Evolutionary conservation across 2,797 vertebrate species (phyloP).

Genomic region (Pristis pectinata): DNA sequence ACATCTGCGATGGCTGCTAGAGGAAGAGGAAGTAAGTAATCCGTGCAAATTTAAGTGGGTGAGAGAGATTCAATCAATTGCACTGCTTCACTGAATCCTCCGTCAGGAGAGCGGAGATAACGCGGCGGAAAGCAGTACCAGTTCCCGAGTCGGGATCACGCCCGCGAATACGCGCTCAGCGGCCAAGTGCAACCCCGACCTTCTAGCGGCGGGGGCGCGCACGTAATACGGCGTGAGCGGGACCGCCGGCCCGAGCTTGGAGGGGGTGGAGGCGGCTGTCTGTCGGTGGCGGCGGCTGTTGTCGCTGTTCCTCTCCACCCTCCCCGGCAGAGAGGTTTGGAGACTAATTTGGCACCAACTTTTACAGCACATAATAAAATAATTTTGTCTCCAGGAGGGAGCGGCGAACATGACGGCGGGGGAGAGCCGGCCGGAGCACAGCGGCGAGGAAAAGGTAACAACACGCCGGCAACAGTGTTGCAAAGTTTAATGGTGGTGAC

Average conservation of each 20-base stretch:
- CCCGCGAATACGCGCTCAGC: too few species aligned
- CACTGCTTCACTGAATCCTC: too few species aligned
- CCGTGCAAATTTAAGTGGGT: too few species aligned
- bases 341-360: too few species aligned
- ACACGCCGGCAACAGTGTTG: not conserved
- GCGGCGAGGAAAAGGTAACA: not conserved
- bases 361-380: not conserved
- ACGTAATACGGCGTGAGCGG: not conserved
- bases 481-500: not conserved
- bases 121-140: too few species aligned
- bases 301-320: not conserved
- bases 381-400: too few species aligned
- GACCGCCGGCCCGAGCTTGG: not conserved
- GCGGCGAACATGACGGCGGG: not conserved
- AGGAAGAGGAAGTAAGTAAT: not conserved
- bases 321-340: not conserved
- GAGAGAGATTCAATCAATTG: too few species aligned
- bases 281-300: not conserved
- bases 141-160: too few species aligned
- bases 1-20: not conserved
- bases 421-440: not conserved
- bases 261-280: constrained; percentile 48
- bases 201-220: not conserved
- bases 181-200: too few species aligned
- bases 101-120: too few species aligned